Evolutionary conservation across 2,888 invertebrate genomes (phyloP).

Genomic region (Helobdella robusta): DNA sequence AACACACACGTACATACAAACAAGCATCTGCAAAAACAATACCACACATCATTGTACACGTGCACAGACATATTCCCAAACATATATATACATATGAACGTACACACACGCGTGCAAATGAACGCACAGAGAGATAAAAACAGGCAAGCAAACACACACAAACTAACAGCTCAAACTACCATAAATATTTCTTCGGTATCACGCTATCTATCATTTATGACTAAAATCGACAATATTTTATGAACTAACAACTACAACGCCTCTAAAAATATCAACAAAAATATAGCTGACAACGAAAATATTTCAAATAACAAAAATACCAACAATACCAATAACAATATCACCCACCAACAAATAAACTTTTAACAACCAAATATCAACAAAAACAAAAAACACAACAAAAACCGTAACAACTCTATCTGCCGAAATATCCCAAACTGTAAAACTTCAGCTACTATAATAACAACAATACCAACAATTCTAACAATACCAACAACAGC

Average conservation of each 20-base stretch:
- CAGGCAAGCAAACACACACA: not conserved
- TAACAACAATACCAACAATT: not conserved
- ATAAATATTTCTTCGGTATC: not conserved
- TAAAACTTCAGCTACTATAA: not conserved
- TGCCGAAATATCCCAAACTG: no score
- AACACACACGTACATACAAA: not conserved
- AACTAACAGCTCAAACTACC: not conserved
- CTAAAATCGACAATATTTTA: not conserved
- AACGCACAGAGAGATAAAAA: no score
- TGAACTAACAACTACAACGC: not conserved
- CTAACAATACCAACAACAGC: not conserved
- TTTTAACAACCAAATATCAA: no score
- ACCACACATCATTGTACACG: not conserved
- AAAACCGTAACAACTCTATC: no score
- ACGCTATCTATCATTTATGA: not conserved
- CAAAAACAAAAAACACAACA: no score
- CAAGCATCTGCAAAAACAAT: not conserved
- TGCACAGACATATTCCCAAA: not conserved
- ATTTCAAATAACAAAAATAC: no score
- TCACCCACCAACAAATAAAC: no score
- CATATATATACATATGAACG: not conserved
- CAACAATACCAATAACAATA: no score
- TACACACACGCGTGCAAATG: not conserved
- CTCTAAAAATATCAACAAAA: not conserved
- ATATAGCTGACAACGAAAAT: no score